A percentile compares a stretch with the other conserved stretches of the same genome.
Conservation (phyloP, 2,797 vertebrate genomes). For the Meda fulgida region DNA sequence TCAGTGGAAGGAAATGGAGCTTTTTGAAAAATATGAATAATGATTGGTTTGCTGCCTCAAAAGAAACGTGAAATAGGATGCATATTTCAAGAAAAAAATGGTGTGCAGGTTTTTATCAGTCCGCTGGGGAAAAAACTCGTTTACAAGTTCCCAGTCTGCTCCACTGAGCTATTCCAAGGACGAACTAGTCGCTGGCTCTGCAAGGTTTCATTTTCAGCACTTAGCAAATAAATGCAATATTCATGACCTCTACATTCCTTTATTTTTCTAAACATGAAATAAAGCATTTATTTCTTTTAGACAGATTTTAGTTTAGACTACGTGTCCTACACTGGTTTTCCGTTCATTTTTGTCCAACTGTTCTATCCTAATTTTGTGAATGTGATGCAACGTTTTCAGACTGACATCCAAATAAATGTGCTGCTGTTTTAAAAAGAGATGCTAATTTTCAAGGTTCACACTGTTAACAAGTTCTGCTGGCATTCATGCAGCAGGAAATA, state of each 20-base stretch:
- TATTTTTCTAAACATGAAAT: neutral
- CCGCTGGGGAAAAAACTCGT: neutral
- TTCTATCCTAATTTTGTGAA: neutral
- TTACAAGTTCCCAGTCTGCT: constrained; percentile 34
- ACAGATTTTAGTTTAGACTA: neutral
- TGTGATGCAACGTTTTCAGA: neutral
- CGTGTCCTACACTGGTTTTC: neutral
- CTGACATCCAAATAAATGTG: neutral
- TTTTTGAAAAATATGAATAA: constrained; percentile 8
- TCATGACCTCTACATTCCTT: neutral
- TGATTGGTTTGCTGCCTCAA: constrained; percentile 26
- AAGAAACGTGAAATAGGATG: neutral
- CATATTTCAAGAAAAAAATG: constrained; percentile 12
- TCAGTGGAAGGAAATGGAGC: constrained; percentile 3
- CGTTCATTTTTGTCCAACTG: neutral
- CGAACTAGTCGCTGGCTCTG: constrained; percentile 3
- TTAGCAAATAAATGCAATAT: neutral
- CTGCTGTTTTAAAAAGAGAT: neutral
- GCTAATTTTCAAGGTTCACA: constrained; percentile 1
- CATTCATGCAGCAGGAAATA: constrained; percentile 1
- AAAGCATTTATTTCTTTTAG: neutral
- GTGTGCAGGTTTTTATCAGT: constrained; percentile 27
- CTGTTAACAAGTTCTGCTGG: constrained; percentile 9
- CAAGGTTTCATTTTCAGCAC: neutral
- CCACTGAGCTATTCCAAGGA: constrained; percentile 8